Base-by-base conservation (phyloP, 2,888 invertebrate species). In the Brenthis ino region DNA sequence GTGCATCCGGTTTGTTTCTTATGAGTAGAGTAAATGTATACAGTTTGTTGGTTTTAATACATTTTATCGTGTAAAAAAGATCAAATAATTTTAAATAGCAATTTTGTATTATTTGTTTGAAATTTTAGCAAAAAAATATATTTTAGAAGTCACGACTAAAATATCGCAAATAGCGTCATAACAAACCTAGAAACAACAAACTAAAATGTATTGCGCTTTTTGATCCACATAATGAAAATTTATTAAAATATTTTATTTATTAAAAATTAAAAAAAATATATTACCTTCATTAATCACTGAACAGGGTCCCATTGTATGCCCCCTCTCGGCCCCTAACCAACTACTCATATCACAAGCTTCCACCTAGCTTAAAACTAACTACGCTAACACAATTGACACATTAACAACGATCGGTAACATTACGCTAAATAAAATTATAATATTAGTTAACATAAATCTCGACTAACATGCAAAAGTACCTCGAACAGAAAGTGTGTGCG, bases 331-430 rank as follows among this genome's bases (percentile, higher is more conserved):
- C 85, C 85, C 85, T 77, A 80, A 80, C 81, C 83, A 79, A 84
- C 87, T 88, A 89, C 80, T 85, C 88, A 68, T 91, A 91, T 92
- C 90, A 92, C 91, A 91, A 91, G 91, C 91, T 89, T 86, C 88
- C 88, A 89, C 89, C 91, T 91, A 91, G 90, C 91, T 89, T 88
- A 87, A 83, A 83, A 87, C 91, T 92, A 91, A 88, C 76, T 73
- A 74, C 55, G 79, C 85, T 90, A 89, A 89, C 89, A 91, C 89
- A 89, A 90, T 88, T 87, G 88, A 90, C 85, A 86, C 84, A 82
- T 83, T 80, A 86, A 88, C 85, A 87, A 88, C 85, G 83, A 84
- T 85, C 85, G 89, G 89, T 91, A 90, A 79, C 68, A 60, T 76
- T 78, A 80, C 80, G 77, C 87, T 89, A 88, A 88, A 91, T 92